Evolutionary conservation across 2,113 vertebrate genomes (phyloP), one percentile per base, ranked within the genome.

Genomic region (Delphinapterus leucas): DNA sequence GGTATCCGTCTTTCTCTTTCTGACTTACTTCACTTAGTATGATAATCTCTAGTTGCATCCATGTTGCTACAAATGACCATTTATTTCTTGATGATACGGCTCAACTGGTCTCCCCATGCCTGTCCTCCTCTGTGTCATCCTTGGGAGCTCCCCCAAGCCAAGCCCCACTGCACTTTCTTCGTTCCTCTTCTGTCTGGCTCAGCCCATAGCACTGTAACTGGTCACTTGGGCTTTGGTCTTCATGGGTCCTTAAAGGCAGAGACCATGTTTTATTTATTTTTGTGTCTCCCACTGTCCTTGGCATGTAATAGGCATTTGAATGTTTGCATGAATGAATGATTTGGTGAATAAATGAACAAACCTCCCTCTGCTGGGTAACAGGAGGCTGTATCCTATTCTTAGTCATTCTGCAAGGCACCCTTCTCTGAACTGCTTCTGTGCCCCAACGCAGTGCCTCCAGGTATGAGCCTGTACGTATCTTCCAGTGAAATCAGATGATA

Each of bases 211-310:
- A 18, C 3, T 18, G 14, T 36, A 33, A 85, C 41, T 44, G 20
- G 47, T 18, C 36, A 60, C 15, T 58, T 11, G 6, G n/a, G 3
- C 53, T 36, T 71, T 49, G 28, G n/a, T 58, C n/a, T 68, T 65
- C 60, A 31, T 25, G 41, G 44, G 15, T 26, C 33, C 26, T 74
- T 20, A 10, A 77, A 81, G 68, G 25, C 55, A 93, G 17, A 65
- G 53, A 65, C 58, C 44, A 33, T n/a, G 10, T 95, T 96, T 49
- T 63, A 8, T 70, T 74, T 82, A 38, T 93, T 25, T 47, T 28
- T 94, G 44, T 81, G 21, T 77, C 47, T 83, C 36, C 28, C 47
- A 68, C 4, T 23, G 6, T 38, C 33, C n/a, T 92, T 33, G 13
- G 31, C 33, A 36, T 93, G 6, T 33, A 80, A 10, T 85, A 85